Conservation (phyloP, 2,113 vertebrate genomes). For the Psilopsiagon aurifrons region DNA sequence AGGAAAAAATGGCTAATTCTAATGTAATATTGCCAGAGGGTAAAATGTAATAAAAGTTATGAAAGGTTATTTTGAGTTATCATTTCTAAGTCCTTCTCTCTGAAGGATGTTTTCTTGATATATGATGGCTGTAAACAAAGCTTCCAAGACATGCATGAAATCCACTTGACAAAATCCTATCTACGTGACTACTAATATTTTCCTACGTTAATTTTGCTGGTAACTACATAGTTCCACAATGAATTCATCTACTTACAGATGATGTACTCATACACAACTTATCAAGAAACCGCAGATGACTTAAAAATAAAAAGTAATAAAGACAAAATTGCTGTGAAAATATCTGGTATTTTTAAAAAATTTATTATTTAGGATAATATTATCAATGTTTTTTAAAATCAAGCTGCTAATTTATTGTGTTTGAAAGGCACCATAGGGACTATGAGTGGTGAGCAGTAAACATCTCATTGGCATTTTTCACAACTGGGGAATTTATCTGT, state of each 20-base stretch:
- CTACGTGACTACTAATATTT: neutral
- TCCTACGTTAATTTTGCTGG: neutral
- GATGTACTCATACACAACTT: neutral
- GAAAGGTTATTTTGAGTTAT: neutral
- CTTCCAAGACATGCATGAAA: neutral
- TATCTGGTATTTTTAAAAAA: neutral
- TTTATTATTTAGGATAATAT: slow-evolving; percentile 1
- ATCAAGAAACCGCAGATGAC: neutral
- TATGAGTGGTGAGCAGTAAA: neutral
- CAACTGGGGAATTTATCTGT: neutral
- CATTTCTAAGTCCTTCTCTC: neutral
- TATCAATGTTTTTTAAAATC: slow-evolving; percentile 12
- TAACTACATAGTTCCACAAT: neutral
- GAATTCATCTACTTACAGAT: neutral
- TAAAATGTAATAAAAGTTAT: neutral
- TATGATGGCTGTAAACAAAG: neutral
- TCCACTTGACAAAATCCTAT: neutral
- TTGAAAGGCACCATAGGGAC: slow-evolving; percentile 43
- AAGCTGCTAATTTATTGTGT: neutral
- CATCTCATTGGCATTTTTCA: neutral
- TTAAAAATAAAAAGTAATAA: neutral
- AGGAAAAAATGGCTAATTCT: neutral
- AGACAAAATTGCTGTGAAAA: neutral
- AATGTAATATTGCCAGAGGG: neutral
- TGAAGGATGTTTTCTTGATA: neutral